These are phyloP conservation scores for Amblyjoppa fuscipennis DNA, from an alignment of 2,888 invertebrate species.

Conservation along the genomic window DNA sequence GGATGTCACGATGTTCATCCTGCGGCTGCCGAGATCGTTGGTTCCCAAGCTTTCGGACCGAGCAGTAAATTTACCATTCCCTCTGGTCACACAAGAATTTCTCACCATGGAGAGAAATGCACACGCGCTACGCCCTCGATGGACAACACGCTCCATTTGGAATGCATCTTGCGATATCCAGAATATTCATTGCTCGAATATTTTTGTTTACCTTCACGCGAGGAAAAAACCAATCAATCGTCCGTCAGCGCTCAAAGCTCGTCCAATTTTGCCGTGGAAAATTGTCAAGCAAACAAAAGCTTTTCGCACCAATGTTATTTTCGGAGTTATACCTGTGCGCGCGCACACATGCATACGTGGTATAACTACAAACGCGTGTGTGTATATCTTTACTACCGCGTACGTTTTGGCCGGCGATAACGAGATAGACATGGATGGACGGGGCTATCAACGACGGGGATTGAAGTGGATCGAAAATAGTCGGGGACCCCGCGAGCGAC, in stretches of 20 bases:
- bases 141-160: not conserved
- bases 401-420: slow-evolving; percentile 27
- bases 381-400: not conserved
- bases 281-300: slow-evolving; percentile 15
- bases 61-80: slow-evolving; percentile 43
- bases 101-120: not conserved
- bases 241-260: not conserved
- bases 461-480: slow-evolving; percentile 60
- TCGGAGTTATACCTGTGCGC: too few relatives aligned
- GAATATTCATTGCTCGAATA: not conserved
- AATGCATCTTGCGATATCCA: not conserved
- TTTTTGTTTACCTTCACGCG: not conserved
- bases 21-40: slow-evolving; percentile 16
- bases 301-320: not conserved
- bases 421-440: slow-evolving; percentile 28
- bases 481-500: slow-evolving; percentile 44
- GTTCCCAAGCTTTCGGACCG: slow-evolving; percentile 24
- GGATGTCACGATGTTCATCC: slow-evolving; percentile 26
- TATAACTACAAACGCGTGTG: not conserved
- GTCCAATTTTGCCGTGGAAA: not conserved
- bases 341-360: not conserved
- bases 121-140: not conserved
- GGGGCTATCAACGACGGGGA: slow-evolving; percentile 24
- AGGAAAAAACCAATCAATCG: not conserved
- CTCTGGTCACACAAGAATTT: not conserved